Base-by-base conservation (phyloP, 2,797 vertebrate species). In the Delichon dasypus region DNA sequence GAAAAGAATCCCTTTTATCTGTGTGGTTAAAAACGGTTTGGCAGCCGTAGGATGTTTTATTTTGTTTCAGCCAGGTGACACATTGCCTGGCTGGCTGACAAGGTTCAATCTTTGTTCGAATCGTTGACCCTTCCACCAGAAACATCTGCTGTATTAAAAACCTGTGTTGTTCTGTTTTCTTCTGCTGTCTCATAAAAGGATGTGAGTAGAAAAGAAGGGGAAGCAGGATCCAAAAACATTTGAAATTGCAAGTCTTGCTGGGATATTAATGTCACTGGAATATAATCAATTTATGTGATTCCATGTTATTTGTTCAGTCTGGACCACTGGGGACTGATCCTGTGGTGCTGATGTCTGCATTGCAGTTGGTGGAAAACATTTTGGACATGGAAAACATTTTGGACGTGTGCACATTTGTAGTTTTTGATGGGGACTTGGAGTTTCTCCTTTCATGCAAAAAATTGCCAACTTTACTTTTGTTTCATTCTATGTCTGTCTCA, bases 341-440 rank as follows among this genome's bases (percentile, higher is more conserved):
- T 15, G 1, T 1, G 51, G 1, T 30, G 40, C 26, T 53, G 40
- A 2, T 19, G 58, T 77, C 40, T 72, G 38, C 34, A 10, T 9
- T 81, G 20, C 34, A 19, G 27, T 32, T n/a, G 45, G 16, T 55
- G 16, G 30, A 29, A 53, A 45, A 27, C 20, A 2, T 58, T 82
- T 36, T 1, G 3, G 30, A n/a, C 2, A 38, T 55, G 16, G 30
- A 29, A 53, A 45, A 27, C 20, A 2, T 58, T 82, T 36, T 1
- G 3, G 30, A 36, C 3, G 0, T 7, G 22, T 13, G 11, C 22
- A 10, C 0, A 0, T 21, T 30, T 62, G 50, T 61, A 3, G 62
- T 62, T 91, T 32, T 19, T 42, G 36, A 7, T 38, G 34, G 8
- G 15, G 3, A 12, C 15, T 55, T 60, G 27, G 22, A 66, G 20